Conservation (phyloP, 2,888 invertebrate species). For the Megaustenia siamemsis region DNA sequence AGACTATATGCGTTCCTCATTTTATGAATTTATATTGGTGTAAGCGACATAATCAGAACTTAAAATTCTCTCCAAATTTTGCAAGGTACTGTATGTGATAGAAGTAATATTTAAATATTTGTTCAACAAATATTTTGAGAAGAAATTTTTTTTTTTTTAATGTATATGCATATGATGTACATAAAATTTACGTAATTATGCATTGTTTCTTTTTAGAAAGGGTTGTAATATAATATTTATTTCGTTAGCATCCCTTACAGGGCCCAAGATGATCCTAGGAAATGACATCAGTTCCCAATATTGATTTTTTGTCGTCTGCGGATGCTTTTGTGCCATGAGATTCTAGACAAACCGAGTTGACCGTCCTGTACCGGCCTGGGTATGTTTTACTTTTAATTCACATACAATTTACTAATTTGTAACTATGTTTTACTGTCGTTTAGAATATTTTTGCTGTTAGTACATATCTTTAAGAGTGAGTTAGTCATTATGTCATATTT, state of each 20-base stretch:
- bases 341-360: not conserved
- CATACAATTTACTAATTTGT: not conserved
- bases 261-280: constrained; percentile 16
- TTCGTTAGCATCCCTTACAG: not conserved
- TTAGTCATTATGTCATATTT: not conserved
- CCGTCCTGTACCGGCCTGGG: not conserved
- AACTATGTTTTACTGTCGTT: not conserved
- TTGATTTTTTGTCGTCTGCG: constrained; percentile 52
- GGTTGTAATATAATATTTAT: not conserved
- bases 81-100: not conserved
- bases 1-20: not conserved
- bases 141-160: not conserved
- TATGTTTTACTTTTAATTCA: constrained; percentile 12
- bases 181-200: not conserved
- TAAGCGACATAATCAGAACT: constrained; percentile 32
- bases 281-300: constrained; percentile 52
- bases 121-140: not conserved
- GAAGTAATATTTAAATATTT: not conserved
- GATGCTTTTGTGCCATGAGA: constrained; percentile 48
- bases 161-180: not conserved
- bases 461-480: not conserved
- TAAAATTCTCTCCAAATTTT: not conserved
- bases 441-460: no score
- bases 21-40: not conserved
- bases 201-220: not conserved